Percentiles rank a stretch among this genome's conserved stretches.
phyloP scores from a whole-genome alignment of 2,113 vertebrate species.

The Tinamus guttatus region DNA sequence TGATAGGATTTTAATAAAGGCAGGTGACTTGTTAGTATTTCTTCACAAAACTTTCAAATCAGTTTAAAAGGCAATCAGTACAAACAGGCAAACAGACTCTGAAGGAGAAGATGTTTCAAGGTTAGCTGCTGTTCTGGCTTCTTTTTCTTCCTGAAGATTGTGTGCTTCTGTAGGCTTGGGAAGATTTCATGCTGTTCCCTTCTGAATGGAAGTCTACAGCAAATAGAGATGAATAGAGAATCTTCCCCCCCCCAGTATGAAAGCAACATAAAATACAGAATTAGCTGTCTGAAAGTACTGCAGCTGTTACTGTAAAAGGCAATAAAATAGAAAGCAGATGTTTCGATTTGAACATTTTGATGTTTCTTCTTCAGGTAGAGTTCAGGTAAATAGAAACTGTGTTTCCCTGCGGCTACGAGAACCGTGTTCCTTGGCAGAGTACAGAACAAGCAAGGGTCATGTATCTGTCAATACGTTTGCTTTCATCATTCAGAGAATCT shows the following conservation, averaged over 20 bases:
- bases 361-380: background rate
- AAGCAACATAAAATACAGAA: background rate
- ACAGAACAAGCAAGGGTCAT: fast-evolving
- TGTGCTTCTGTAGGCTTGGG: background rate
- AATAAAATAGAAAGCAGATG: background rate
- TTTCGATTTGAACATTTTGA: background rate
- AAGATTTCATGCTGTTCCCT: background rate
- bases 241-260: no score
- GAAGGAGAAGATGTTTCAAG: background rate
- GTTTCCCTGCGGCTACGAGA: background rate
- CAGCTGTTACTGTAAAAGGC: background rate
- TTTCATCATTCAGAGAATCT: background rate
- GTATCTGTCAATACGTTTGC: background rate
- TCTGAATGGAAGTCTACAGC: background rate
- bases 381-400: background rate
- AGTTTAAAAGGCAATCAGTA: background rate
- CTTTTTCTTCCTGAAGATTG: background rate
- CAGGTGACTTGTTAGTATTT: background rate
- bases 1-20: background rate
- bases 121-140: background rate
- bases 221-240: background rate
- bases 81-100: background rate
- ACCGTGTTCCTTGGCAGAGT: background rate
- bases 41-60: background rate
- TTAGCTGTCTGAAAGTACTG: background rate